A percentile compares a stretch with the other conserved stretches of the same genome.
Conservation (phyloP, 2,888 invertebrate species). For the Furcula furcula region DNA sequence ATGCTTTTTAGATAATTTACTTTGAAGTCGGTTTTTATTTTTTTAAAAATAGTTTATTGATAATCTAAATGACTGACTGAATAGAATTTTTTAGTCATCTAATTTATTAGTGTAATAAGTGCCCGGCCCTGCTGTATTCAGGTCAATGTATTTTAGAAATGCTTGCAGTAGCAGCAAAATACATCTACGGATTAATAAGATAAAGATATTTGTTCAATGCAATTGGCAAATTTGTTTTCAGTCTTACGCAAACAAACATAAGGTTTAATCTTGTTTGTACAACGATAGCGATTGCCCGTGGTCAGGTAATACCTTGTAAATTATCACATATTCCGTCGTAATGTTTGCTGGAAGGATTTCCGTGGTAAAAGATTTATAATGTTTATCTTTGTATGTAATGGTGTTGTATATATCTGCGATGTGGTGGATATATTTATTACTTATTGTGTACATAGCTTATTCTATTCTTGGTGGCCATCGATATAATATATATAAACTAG, state of each 20-base stretch:
- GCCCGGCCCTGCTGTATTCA: too few relatives aligned
- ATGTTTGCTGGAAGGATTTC: background rate
- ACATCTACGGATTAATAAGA: background rate
- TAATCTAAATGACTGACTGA: too few relatives aligned
- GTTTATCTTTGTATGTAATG: background rate
- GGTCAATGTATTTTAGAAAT: background rate
- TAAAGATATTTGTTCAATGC: background rate
- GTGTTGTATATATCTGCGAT: constrained; percentile 3
- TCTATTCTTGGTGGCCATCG: too few relatives aligned
- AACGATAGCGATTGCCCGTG: background rate
- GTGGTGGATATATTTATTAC: too few relatives aligned
- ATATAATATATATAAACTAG: too few relatives aligned
- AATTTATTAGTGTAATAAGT: too few relatives aligned
- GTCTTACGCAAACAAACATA: background rate
- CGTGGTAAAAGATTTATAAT: background rate
- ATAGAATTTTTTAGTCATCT: too few relatives aligned
- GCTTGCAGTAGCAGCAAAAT: background rate
- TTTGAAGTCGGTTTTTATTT: too few relatives aligned
- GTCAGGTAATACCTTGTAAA: background rate
- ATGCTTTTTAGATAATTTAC: too few relatives aligned
- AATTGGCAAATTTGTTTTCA: background rate
- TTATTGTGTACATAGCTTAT: too few relatives aligned
- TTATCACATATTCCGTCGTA: background rate
- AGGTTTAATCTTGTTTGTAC: constrained; percentile 1
- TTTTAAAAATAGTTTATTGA: too few relatives aligned